Percentiles rank a stretch among this genome's conserved stretches.
phyloP scores from a whole-genome alignment of 2,113 vertebrate species.

The Psettodes erumei region DNA sequence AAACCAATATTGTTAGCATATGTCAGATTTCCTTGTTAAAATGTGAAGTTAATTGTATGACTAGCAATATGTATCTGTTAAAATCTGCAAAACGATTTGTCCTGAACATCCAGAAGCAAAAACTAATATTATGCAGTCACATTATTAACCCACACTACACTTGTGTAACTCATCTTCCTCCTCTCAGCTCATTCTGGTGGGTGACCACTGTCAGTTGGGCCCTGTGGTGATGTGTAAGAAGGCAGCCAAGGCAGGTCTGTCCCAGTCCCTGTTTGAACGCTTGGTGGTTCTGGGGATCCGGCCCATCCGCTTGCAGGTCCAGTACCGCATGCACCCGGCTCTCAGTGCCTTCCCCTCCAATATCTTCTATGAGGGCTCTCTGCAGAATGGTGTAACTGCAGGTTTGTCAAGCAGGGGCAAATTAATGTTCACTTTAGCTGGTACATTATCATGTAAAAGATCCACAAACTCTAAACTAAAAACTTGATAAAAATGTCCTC shows the following conservation, averaged over 20 bases:
- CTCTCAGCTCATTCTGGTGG: slow-evolving; percentile 93
- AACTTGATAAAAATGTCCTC: neutral
- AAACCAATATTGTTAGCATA: neutral
- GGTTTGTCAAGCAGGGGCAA: slow-evolving; percentile 75
- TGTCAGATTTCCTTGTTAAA: neutral
- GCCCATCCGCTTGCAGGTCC: slow-evolving; percentile 97
- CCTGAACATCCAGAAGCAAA: neutral
- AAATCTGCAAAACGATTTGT: neutral
- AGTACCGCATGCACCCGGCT: slow-evolving; percentile 98
- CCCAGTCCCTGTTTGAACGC: slow-evolving; percentile 94
- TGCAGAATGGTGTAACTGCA: slow-evolving; percentile 97
- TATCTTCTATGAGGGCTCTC: slow-evolving; percentile 98
- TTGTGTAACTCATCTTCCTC: slow-evolving; percentile 3
- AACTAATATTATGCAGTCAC: neutral
- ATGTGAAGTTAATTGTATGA: neutral
- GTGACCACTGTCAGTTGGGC: slow-evolving; percentile 98
- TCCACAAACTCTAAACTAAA: neutral
- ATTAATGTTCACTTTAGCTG: neutral
- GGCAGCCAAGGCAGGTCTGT: slow-evolving; percentile 95
- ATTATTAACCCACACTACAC: neutral
- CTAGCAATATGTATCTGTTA: neutral
- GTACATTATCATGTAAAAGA: neutral
- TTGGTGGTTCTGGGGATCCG: slow-evolving; percentile 97
- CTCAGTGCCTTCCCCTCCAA: slow-evolving; percentile 99
- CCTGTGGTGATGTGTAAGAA: slow-evolving; percentile 99